Conservation (phyloP, 2,113 vertebrate genomes). For the Melanotaenia duboulayi region DNA sequence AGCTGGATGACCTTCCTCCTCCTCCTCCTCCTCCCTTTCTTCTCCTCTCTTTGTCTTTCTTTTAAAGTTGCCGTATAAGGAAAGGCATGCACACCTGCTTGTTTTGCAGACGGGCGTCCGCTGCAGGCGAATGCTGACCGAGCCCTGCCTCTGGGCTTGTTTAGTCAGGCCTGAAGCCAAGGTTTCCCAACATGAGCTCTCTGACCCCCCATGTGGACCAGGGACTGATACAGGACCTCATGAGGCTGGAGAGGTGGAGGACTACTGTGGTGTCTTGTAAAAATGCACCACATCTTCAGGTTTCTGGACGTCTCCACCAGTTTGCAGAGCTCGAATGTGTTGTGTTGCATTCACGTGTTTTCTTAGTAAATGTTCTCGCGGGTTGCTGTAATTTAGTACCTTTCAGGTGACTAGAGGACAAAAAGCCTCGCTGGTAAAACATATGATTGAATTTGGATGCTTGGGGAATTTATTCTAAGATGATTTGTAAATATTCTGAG, state of each 20-base stretch:
- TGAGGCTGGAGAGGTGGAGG: too few relatives aligned
- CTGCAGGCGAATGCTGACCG: not conserved
- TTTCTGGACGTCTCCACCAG: too few relatives aligned
- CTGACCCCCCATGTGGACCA: not conserved
- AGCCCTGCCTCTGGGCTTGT: slow-evolving; percentile 44
- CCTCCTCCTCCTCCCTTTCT: too few relatives aligned
- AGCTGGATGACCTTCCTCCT: not conserved
- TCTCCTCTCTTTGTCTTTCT: not conserved
- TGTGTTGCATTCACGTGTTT: not conserved
- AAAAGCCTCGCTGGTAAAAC: too few relatives aligned
- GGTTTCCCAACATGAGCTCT: not conserved
- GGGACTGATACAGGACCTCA: not conserved
- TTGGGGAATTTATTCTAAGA: too few relatives aligned
- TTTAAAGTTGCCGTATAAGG: slow-evolving; percentile 11
- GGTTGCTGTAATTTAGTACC: too few relatives aligned
- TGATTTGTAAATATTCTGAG: too few relatives aligned
- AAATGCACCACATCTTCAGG: too few relatives aligned
- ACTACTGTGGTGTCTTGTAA: too few relatives aligned
- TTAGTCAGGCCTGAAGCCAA: slow-evolving; percentile 26
- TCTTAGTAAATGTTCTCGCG: too few relatives aligned
- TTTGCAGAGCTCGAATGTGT: not conserved
- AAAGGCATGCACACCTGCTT: slow-evolving; percentile 62
- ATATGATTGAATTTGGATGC: too few relatives aligned
- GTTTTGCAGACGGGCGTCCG: slow-evolving; percentile 22
- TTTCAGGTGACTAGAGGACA: too few relatives aligned